Evolutionary conservation across 2,113 vertebrate species (phyloP), one percentile per base, ranked within the genome.

Genomic region (Zeus faber): DNA sequence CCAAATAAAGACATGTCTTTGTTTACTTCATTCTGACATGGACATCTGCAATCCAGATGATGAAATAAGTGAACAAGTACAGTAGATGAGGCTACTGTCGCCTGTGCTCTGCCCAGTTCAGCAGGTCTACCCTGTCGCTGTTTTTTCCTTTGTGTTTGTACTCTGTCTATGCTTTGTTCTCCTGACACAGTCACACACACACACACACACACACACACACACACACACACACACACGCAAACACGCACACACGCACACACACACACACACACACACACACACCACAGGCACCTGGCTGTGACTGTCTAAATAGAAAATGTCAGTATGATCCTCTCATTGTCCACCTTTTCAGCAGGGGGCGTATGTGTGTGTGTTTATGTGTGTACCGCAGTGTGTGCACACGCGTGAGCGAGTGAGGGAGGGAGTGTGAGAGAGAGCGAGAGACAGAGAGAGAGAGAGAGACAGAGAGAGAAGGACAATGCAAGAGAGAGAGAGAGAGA

Each of bases 241-340:
- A n/a, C n/a, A n/a, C n/a, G n/a, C n/a, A n/a, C n/a, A n/a, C n/a
- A n/a, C n/a, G n/a, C n/a, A n/a, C n/a, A n/a, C n/a, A n/a, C n/a
- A n/a, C n/a, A n/a, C n/a, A n/a, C n/a, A n/a, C n/a, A n/a, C n/a
- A n/a, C n/a, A n/a, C n/a, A n/a, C n/a, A n/a, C n/a, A n/a, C n/a
- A n/a, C n/a, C n/a, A n/a, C n/a, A n/a, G n/a, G n/a, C 54, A 70
- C 57, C 58, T 61, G 70, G 24, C 51, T 51, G 41, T n/a, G 39
- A 63, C 64, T 65, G 53, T 66, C 49, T 64, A 58, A 25, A 52
- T 74, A 70, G 57, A 71, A 71, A 76, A 74, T 78, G 66, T 69
- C 72, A 72, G 56, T 35, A 26, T 56, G 67, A 79, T 74, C 54
- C 58, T 55, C 46, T 79, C 58, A 45, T 66, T 63, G 58, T 45